phyloP scores from a whole-genome alignment of 2,797 vertebrate species.

The Perodicticus potto region DNA sequence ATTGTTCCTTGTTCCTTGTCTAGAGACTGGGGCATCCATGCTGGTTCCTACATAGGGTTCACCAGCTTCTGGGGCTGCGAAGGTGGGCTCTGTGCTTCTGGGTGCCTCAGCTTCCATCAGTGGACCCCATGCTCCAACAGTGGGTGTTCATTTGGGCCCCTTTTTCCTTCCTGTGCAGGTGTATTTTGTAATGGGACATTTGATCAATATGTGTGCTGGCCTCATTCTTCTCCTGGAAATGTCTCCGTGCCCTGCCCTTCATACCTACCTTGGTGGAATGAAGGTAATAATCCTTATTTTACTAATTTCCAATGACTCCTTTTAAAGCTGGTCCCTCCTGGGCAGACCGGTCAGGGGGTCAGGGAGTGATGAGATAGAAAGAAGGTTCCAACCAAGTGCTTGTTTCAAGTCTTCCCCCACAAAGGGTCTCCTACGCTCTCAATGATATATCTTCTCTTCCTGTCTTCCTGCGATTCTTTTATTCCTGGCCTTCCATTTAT shows the following conservation, averaged over 20 bases:
- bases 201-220: constrained; percentile 95
- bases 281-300: constrained; percentile 82
- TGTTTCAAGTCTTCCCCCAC: background rate
- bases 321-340: background rate
- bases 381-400: background rate
- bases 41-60: background rate
- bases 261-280: constrained; percentile 93
- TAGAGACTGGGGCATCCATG: background rate
- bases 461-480: background rate
- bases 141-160: accelerated
- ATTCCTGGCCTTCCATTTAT: background rate
- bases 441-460: background rate
- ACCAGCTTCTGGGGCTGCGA: background rate
- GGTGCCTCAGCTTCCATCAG: background rate
- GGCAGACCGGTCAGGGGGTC: background rate
- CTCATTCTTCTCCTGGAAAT: constrained; percentile 94
- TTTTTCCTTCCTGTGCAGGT: constrained; percentile 87
- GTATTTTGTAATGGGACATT: constrained; percentile 94
- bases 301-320: background rate
- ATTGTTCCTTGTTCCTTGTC: background rate
- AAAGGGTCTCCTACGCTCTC: background rate
- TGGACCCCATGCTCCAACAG: accelerated
- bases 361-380: background rate
- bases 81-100: background rate
- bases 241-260: constrained; percentile 95